Evolutionary conservation across 2,113 vertebrate genomes (phyloP), one percentile per base, ranked within the genome.

Genomic region (Oreotrochilus melanogaster): DNA sequence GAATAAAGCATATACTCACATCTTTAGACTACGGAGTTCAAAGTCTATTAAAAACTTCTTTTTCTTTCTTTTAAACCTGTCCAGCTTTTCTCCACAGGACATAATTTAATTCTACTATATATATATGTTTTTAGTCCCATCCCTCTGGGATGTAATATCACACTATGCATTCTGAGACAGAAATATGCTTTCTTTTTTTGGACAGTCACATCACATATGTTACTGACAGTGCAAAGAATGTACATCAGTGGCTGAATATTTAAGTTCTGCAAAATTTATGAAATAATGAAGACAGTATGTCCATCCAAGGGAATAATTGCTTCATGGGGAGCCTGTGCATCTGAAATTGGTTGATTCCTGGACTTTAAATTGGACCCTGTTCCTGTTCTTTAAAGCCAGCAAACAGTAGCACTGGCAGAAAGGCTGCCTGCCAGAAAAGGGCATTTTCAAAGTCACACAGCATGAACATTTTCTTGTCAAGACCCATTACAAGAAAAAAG

Each of bases 401-500:
- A 91, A 93, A 95, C 7, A 91, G 54, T 79, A 94, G 30, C 75
- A 53, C 13, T 87, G 42, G 30, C 84, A 89, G 73, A 37, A 94
- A 96, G 81, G 27, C 76, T 96, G 83, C 21, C 78, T 97, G 83
- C 45, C 73, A 95, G 92, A 75, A 88, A 96, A 94, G 57, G 87
- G 48, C 86, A 96, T 97, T 97, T 97, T 96, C 92, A 97, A 97
- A 96, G 91, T 97, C 89, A 97, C 89, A 95, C 87, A 95, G 82
- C 75, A 91, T 75, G 86, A 96, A 88, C 23, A 51, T 84, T 96
- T 94, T 92, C 74, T 92, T 96, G 95, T 97, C 93, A 96, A 71
- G 84, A 95, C 39, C 67, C 58, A 95, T 95, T 96, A 96, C 19
- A 88, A 94, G 73, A 48, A 95, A 94, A 96, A 95, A 81, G 61